These are phyloP conservation scores for Bombus confusus DNA, from an alignment of 1,140 invertebrate species.

Conservation along the genomic window DNA sequence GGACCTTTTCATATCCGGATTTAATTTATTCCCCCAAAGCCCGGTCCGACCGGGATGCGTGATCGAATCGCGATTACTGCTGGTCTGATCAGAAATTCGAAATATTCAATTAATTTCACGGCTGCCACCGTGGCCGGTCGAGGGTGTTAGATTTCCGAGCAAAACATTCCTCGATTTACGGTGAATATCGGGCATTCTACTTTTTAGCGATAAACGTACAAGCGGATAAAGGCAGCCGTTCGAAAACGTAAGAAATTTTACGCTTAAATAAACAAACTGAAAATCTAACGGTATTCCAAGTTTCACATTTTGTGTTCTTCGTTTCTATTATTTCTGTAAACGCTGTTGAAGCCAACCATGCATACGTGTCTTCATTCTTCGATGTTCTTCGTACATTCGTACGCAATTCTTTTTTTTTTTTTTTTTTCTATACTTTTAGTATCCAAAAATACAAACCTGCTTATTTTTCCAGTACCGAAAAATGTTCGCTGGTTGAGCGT, in stretches of 20 bases:
- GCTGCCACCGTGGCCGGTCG: conserved; percentile 21
- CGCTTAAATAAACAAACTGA: too few species aligned
- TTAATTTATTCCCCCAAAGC: conserved; percentile 69
- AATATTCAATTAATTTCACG: conserved; percentile 70
- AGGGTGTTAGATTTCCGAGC: not conserved
- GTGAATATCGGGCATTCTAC: not conserved
- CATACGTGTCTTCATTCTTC: too few species aligned
- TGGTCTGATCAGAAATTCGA: conserved; percentile 66
- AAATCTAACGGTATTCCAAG: too few species aligned
- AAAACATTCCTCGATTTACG: not conserved
- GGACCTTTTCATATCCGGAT: conserved; percentile 69
- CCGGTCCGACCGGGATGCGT: conserved; percentile 18
- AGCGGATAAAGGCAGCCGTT: not conserved
- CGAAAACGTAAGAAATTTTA: not conserved
- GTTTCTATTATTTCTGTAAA: too few species aligned
- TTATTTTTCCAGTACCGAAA: not conserved
- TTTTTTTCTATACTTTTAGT: not conserved
- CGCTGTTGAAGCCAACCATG: too few species aligned
- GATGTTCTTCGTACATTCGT: too few species aligned
- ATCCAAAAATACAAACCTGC: not conserved
- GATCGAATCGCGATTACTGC: conserved; percentile 68
- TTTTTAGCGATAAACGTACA: not conserved
- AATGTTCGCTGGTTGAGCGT: not conserved
- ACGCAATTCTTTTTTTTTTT: too few species aligned
- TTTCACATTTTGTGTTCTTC: too few species aligned